These are phyloP conservation scores for Caenorhabditis virilis DNA, from an alignment of 2,888 invertebrate genomes.

Conservation along the genomic window DNA sequence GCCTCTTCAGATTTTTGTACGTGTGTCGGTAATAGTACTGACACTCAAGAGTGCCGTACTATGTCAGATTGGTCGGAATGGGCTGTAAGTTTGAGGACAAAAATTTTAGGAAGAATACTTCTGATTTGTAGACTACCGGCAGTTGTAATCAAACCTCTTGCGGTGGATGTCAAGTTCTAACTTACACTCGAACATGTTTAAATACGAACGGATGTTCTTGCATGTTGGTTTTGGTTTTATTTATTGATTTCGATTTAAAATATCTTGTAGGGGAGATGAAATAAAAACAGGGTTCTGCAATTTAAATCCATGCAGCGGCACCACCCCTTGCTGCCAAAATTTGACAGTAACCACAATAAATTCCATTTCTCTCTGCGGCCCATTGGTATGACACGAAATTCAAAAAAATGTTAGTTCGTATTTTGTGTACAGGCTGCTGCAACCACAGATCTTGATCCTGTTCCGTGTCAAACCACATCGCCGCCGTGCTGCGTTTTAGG, in stretches of 20 bases:
- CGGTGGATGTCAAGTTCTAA: constrained; percentile 16
- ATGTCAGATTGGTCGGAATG: constrained; percentile 34
- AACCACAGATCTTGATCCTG: background rate
- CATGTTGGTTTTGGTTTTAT: constrained; percentile 19
- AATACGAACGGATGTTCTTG: constrained; percentile 29
- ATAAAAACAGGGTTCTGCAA: constrained; percentile 21
- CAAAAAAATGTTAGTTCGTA: background rate
- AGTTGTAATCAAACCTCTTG: constrained; percentile 26
- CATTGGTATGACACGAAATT: constrained; percentile 7
- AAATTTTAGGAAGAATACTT: background rate
- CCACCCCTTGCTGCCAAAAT: constrained; percentile 15
- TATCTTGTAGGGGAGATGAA: constrained; percentile 11
- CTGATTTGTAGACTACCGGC: constrained; percentile 16
- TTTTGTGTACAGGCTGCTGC: constrained; percentile 2
- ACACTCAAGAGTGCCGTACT: constrained; percentile 21
- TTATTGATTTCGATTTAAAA: no score
- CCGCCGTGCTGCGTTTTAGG: constrained; percentile 27
- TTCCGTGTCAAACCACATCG: constrained; percentile 10
- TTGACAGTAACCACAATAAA: constrained; percentile 11
- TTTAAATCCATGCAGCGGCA: constrained; percentile 10
- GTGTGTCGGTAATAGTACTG: constrained; percentile 21
- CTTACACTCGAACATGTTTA: constrained; percentile 17
- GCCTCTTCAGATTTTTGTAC: constrained; percentile 23
- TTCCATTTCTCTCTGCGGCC: constrained; percentile 25
- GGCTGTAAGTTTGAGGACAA: constrained; percentile 15